Conservation (phyloP, 2,113 vertebrate genomes). For the Oplegnathus fasciatus region DNA sequence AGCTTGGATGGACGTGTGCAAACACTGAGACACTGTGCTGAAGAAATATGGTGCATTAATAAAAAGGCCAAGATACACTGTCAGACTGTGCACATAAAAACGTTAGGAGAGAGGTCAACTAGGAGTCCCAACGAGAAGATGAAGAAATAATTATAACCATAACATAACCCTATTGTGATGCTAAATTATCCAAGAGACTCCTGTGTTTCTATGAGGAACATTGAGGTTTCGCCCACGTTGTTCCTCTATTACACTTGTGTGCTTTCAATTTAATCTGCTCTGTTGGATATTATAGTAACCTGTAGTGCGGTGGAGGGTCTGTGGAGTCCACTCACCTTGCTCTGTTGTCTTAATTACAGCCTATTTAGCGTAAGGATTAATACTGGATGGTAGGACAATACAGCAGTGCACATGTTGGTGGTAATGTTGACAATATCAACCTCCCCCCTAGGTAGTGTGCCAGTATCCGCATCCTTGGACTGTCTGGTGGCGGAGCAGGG, state of each 20-base stretch:
- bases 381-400: background rate
- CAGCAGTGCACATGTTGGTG: background rate
- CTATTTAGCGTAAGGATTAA: slow-evolving; percentile 29
- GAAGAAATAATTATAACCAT: slow-evolving; percentile 33
- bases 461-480: slow-evolving; percentile 76
- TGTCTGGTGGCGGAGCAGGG: slow-evolving; percentile 88
- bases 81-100: slow-evolving; percentile 4
- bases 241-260: slow-evolving; percentile 42
- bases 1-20: background rate
- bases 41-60: slow-evolving; percentile 5
- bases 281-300: slow-evolving; percentile 38
- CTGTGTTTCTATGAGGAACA: slow-evolving; percentile 22
- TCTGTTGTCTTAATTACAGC: slow-evolving; percentile 49
- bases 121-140: slow-evolving; percentile 29
- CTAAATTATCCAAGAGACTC: slow-evolving; percentile 38
- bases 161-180: slow-evolving; percentile 19
- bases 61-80: background rate
- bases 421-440: background rate
- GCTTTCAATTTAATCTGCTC: slow-evolving; percentile 54
- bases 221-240: slow-evolving; percentile 23
- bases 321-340: slow-evolving; percentile 13
- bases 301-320: slow-evolving; percentile 16
- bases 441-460: slow-evolving; percentile 67
- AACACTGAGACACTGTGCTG: background rate
- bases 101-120: background rate